These are phyloP conservation scores for Tenthredo mesomela DNA, from an alignment of 2,888 invertebrate genomes.

Conservation along the genomic window DNA sequence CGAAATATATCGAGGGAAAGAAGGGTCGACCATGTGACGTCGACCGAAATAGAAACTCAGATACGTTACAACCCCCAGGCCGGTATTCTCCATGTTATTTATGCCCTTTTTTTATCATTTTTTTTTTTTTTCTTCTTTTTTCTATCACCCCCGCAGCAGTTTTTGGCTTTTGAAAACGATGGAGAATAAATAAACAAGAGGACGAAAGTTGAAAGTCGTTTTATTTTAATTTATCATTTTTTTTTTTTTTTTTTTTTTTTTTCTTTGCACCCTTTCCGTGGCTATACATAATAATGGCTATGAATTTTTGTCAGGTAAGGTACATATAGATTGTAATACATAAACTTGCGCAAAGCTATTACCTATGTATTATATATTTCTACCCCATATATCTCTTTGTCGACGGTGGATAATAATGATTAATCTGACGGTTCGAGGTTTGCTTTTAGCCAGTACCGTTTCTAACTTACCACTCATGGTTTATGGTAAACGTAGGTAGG, in stretches of 20 bases:
- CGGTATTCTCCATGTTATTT: constrained; percentile 24
- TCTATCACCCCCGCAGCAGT: not conserved
- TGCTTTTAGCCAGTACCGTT: constrained; percentile 18
- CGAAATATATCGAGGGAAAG: constrained; percentile 36
- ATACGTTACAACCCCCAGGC: constrained; percentile 15
- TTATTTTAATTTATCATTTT: not conserved
- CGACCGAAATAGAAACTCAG: constrained; percentile 29
- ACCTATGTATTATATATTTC: not conserved
- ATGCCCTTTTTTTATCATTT: not conserved
- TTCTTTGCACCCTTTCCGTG: not conserved
- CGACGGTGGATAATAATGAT: not conserved
- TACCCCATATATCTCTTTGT: not conserved
- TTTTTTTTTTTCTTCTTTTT: not conserved
- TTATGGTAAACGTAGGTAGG: constrained; percentile 38
- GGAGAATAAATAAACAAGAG: not conserved
- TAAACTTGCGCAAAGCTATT: not conserved
- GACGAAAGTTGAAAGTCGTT: not conserved
- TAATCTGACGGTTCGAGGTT: constrained; percentile 8
- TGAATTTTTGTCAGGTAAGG: not conserved
- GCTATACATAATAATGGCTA: not conserved
- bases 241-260: not conserved
- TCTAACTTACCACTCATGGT: constrained; percentile 39
- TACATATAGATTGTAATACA: not conserved
- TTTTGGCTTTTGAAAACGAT: not conserved
- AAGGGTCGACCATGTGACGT: constrained; percentile 30